Percentiles rank a stretch among this genome's conserved stretches.
Conservation (phyloP, 2,888 invertebrate genomes). For the Acrocyrtus sp. region DNA sequence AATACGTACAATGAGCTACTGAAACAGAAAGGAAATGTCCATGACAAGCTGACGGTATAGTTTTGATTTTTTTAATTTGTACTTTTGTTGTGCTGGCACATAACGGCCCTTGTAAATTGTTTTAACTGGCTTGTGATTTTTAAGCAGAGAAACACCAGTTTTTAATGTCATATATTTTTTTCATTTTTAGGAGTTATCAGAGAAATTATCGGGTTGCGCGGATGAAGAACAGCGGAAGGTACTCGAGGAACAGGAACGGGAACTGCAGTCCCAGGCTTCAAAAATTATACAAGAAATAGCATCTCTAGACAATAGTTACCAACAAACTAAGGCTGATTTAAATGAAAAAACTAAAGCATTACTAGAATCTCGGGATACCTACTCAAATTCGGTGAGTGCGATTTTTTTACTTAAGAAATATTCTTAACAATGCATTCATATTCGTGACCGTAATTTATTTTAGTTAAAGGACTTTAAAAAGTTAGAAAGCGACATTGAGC, state of each 20-base stretch:
- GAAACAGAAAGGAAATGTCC: constrained; percentile 47
- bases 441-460: neutral
- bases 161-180: too few relatives aligned
- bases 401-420: neutral
- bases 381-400: constrained; percentile 41
- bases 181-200: constrained; percentile 51
- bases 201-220: constrained; percentile 39
- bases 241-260: constrained; percentile 47
- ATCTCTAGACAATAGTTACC: constrained; percentile 49
- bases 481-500: constrained; percentile 56
- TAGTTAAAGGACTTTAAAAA: constrained; percentile 5
- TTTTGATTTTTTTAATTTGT: constrained; percentile 13
- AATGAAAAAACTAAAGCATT: constrained; percentile 43
- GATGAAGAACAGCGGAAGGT: constrained; percentile 41
- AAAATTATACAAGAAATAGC: constrained; percentile 49
- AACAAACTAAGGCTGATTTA: constrained; percentile 46
- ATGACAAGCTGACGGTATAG: constrained; percentile 56
- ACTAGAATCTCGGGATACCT: constrained; percentile 46
- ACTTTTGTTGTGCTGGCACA: neutral
- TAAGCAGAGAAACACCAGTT: too few relatives aligned
- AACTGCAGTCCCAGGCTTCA: constrained; percentile 44
- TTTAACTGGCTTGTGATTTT: neutral
- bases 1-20: constrained; percentile 43
- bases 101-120: neutral
- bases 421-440: neutral